Evolutionary conservation across 2,888 invertebrate genomes (phyloP).

Genomic region (Drosophila mimica): DNA sequence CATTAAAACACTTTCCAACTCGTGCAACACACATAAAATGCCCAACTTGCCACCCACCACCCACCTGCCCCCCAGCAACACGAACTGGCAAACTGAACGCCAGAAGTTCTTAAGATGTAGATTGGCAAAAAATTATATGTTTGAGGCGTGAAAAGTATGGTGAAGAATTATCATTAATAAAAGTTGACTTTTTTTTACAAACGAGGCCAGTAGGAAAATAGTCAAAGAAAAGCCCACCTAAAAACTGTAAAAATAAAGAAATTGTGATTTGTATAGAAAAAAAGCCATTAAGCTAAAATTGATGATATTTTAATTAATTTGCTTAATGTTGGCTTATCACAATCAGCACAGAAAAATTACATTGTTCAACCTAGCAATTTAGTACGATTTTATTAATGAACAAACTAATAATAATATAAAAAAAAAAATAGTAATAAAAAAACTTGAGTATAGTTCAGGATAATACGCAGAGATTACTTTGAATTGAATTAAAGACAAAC

Average conservation of each 20-base stretch:
- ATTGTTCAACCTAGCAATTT: background rate
- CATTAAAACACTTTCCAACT: slow-evolving; percentile 37
- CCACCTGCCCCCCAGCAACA: slow-evolving; percentile 7
- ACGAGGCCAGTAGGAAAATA: background rate
- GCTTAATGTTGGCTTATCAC: background rate
- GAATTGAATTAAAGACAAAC: background rate
- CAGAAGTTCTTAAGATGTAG: background rate
- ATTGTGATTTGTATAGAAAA: background rate
- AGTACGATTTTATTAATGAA: background rate
- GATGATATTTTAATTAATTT: background rate
- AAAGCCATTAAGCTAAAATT: background rate
- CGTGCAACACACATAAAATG: slow-evolving; percentile 41
- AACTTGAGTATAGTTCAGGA: background rate
- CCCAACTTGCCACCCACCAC: slow-evolving; percentile 2
- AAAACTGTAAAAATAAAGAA: background rate
- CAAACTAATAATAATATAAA: background rate
- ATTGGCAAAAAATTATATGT: background rate
- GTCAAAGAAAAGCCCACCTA: too few relatives aligned
- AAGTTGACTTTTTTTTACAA: background rate
- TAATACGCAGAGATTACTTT: background rate
- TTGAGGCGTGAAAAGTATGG: background rate
- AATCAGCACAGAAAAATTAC: background rate
- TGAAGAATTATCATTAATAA: slow-evolving; percentile 6
- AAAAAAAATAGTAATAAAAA: background rate
- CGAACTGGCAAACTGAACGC: slow-evolving; percentile 5